phyloP scores from a whole-genome alignment of 2,113 vertebrate genomes.

The Dasyprocta punctata region DNA sequence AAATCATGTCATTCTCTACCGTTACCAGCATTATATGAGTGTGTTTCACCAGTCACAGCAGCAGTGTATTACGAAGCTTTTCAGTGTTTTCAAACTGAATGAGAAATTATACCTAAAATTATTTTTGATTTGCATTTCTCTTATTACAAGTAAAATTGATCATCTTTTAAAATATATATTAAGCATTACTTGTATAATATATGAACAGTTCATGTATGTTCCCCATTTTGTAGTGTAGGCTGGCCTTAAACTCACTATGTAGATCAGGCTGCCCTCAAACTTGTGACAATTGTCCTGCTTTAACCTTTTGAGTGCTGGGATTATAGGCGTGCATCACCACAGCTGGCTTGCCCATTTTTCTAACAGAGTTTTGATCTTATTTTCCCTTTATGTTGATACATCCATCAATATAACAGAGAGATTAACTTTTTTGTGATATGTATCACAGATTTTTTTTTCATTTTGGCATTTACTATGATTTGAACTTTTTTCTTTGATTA shows the following conservation, averaged over 20 bases:
- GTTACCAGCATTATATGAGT: background rate
- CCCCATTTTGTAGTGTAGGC: background rate
- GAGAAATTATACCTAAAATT: background rate
- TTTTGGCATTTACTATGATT: background rate
- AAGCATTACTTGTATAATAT: background rate
- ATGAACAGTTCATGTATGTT: background rate
- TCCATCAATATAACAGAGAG: background rate
- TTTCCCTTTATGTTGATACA: background rate
- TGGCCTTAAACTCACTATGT: background rate
- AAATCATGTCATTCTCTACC: background rate
- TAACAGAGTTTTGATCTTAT: background rate
- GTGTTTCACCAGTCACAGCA: background rate
- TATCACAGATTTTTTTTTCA: background rate
- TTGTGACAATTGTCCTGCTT: background rate
- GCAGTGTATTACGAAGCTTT: background rate
- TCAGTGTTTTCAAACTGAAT: background rate
- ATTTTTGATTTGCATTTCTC: background rate
- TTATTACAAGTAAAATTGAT: background rate
- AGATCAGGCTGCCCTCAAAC: background rate
- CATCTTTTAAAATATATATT: background rate
- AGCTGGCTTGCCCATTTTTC: background rate
- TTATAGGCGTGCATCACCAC: background rate
- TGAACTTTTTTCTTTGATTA: slow-evolving; percentile 12
- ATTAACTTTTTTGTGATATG: background rate
- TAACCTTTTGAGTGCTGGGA: background rate